Evolutionary conservation across 2,113 vertebrate species (phyloP).

Genomic region (Thalassoma bifasciatum): DNA sequence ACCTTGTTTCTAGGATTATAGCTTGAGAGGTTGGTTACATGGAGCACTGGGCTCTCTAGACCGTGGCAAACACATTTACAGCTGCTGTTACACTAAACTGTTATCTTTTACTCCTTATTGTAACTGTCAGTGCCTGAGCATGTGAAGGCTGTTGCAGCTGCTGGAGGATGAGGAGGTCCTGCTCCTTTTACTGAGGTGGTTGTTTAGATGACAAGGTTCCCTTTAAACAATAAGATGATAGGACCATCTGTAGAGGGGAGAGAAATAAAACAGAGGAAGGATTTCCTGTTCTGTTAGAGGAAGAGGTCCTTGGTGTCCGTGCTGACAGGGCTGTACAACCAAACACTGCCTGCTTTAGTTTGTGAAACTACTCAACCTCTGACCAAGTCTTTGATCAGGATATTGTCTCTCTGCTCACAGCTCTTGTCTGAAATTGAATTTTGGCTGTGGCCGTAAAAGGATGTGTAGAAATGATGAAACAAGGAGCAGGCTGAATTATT

Average conservation of each 20-base stretch:
- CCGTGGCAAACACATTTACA: constrained; percentile 39
- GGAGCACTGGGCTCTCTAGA: background rate
- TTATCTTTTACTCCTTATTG: constrained; percentile 17
- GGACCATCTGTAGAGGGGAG: constrained; percentile 6
- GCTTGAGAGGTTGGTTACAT: constrained; percentile 1
- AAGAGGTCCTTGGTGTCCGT: constrained; percentile 16
- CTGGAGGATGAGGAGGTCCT: constrained; percentile 10
- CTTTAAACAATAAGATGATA: constrained; percentile 29
- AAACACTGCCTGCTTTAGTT: constrained; percentile 16
- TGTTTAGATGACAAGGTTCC: constrained; percentile 33
- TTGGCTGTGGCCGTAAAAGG: constrained; percentile 33
- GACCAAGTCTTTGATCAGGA: constrained; percentile 61
- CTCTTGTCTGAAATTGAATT: constrained; percentile 51
- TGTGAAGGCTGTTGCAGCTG: constrained; percentile 21
- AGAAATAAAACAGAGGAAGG: constrained; percentile 18
- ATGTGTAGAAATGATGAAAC: constrained; percentile 48
- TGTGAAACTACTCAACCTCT: constrained; percentile 50
- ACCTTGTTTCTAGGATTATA: constrained; percentile 15
- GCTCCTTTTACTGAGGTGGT: constrained; percentile 1
- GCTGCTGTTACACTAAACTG: background rate
- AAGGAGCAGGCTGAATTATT: background rate
- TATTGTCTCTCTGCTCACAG: constrained; percentile 51
- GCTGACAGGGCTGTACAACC: constrained; percentile 27
- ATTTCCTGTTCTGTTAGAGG: constrained; percentile 24
- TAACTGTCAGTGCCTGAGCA: constrained; percentile 7